phyloP scores from a whole-genome alignment of 64 coral and sea anemone species.

The Dendrophyllia cribrosa region DNA sequence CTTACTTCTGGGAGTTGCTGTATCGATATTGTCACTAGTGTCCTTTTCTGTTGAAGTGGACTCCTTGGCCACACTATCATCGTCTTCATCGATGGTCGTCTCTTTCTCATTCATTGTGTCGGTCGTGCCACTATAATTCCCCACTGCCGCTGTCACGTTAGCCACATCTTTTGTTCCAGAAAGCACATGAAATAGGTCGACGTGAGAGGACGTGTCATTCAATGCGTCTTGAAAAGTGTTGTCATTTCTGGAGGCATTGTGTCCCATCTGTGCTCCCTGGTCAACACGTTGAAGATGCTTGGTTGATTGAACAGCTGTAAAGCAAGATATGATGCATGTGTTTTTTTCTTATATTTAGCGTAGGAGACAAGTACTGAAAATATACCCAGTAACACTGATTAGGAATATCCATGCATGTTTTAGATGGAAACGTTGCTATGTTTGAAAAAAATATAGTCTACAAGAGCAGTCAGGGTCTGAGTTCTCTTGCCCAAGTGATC shows the following conservation, averaged over 20 bases:
- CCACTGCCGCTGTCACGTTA: neutral
- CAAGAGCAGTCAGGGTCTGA: too few relatives aligned
- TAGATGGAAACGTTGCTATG: too few relatives aligned
- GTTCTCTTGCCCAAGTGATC: too few relatives aligned
- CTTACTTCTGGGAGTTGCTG: neutral
- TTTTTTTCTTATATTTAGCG: neutral
- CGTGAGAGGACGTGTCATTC: neutral
- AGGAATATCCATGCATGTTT: too few relatives aligned
- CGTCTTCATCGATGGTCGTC: neutral
- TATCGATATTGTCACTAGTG: neutral
- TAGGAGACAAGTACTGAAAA: too few relatives aligned
- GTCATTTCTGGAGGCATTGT: neutral
- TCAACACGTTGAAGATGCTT: neutral
- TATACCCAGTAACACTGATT: too few relatives aligned
- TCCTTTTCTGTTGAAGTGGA: neutral
- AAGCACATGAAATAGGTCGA: neutral
- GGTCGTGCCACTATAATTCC: neutral
- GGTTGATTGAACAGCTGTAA: neutral
- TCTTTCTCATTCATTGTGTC: neutral
- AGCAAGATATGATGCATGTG: neutral
- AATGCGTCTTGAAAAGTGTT: neutral
- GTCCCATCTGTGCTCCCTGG: neutral
- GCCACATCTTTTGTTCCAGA: neutral
- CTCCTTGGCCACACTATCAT: neutral
- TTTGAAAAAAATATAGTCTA: too few relatives aligned